Conservation (phyloP, 2,113 vertebrate species). For the Colinus virginianus region DNA sequence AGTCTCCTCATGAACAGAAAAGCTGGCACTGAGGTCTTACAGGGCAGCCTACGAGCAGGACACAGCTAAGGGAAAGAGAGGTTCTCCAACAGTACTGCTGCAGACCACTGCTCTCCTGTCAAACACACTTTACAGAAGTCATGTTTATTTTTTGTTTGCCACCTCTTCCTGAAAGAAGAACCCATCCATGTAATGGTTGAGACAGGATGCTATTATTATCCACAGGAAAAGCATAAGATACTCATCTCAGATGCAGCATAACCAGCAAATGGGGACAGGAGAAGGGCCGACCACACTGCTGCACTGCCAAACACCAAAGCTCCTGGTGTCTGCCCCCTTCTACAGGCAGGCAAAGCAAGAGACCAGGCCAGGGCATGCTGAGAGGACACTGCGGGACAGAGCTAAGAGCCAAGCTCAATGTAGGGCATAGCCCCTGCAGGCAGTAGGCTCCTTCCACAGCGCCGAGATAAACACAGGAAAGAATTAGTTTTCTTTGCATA, state of each 20-base stretch:
- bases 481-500: neutral
- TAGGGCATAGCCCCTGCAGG: rapidly evolving
- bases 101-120: neutral
- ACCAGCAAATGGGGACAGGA: constrained; percentile 37
- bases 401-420: neutral
- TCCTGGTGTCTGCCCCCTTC: neutral
- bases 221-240: constrained; percentile 56
- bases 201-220: constrained; percentile 36
- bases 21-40: neutral
- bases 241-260: neutral
- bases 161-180: constrained; percentile 19
- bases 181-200: neutral
- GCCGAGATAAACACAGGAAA: neutral
- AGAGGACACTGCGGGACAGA: neutral
- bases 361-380: neutral
- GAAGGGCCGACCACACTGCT: neutral
- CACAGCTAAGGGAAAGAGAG: neutral
- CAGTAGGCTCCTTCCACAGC: neutral
- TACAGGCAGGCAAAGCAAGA: neutral
- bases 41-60: neutral
- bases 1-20: neutral
- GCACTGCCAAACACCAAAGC: neutral
- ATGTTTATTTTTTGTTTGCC: neutral
- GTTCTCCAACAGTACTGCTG: neutral
- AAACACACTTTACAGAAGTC: neutral